Evolutionary conservation across 2,797 vertebrate species (phyloP), one percentile per base, ranked within the genome.

Genomic region (Geotrypetes seraphini): DNA sequence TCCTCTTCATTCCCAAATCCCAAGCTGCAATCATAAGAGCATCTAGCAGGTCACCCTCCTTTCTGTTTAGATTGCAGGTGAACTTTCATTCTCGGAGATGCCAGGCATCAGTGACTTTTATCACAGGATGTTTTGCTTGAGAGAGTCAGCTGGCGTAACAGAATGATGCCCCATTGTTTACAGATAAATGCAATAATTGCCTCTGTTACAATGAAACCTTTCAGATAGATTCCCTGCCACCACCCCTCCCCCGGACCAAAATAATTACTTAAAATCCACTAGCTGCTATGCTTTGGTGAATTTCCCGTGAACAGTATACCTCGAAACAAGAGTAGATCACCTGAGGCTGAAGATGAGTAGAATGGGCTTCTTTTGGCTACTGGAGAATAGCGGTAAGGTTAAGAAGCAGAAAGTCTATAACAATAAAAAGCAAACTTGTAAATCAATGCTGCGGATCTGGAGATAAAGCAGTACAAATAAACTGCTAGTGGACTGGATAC

Each of bases 221-320:
- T 53, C 41, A 55, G 54, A 28, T 22, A 54, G 22, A 47, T 22
- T 57, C 34, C 47, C 38, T 35, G 51, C n/a, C n/a, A n/a, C n/a
- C n/a, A n/a, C n/a, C n/a, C n/a, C n/a, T n/a, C n/a, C n/a, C n/a
- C n/a, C 36, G 7, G n/a, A 35, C 47, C 55, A 43, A 26, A 21
- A 34, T 54, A 71, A 63, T 52, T 38, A 52, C 55, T 64, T 73
- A 67, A 53, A 48, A 65, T 53, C 53, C 50, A 46, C 19, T 61
- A 25, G n/a, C 22, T 36, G 50, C 27, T 51, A 47, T 38, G 50
- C 40, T 77, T 65, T 54, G 37, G 51, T 50, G 56, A 52, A 13
- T 49, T 47, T 43, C 36, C 54, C 47, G 38, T 49, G 19, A 39
- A 39, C 33, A 48, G 47, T 69, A 57, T 47, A 45, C 33, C 39